Conservation (phyloP, 2,113 vertebrate genomes). For the Excalfactoria chinensis region DNA sequence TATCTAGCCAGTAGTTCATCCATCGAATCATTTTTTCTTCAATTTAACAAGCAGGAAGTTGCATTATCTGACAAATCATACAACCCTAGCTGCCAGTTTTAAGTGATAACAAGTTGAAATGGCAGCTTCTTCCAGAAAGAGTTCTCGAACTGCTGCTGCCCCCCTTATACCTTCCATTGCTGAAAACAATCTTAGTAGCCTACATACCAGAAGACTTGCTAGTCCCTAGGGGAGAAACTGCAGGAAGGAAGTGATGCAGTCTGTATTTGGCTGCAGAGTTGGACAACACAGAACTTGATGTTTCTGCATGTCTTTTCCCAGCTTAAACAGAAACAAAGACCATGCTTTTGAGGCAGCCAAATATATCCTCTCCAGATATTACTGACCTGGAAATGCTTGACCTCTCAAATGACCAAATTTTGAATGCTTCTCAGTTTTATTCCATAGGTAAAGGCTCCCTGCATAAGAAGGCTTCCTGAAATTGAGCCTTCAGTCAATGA, state of each 20-base stretch:
- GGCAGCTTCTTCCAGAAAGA: neutral
- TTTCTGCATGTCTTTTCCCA: neutral
- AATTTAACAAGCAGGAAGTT: no score
- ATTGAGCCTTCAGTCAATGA: neutral
- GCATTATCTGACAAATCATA: neutral
- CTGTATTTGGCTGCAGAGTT: neutral
- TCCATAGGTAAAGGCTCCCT: neutral
- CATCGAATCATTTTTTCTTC: no score
- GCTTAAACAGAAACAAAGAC: neutral
- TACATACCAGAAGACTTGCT: neutral
- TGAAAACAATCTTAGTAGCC: neutral
- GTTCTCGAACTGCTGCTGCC: neutral
- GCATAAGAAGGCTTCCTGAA: neutral
- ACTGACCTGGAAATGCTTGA: neutral
- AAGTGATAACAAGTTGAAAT: neutral
- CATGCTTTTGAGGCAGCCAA: rapidly evolving
- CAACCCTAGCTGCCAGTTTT: neutral
- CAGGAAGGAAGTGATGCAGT: neutral
- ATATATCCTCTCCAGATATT: neutral
- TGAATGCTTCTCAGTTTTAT: neutral
- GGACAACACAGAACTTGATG: neutral
- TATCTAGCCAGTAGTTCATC: no score
- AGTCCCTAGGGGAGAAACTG: neutral
- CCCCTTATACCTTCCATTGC: neutral
- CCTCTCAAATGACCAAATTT: neutral